Percentiles rank a stretch among this genome's conserved stretches.
These are phyloP conservation scores for Oenanthe oenanthe DNA, from an alignment of 2,113 vertebrate genomes.

Conservation along the genomic window DNA sequence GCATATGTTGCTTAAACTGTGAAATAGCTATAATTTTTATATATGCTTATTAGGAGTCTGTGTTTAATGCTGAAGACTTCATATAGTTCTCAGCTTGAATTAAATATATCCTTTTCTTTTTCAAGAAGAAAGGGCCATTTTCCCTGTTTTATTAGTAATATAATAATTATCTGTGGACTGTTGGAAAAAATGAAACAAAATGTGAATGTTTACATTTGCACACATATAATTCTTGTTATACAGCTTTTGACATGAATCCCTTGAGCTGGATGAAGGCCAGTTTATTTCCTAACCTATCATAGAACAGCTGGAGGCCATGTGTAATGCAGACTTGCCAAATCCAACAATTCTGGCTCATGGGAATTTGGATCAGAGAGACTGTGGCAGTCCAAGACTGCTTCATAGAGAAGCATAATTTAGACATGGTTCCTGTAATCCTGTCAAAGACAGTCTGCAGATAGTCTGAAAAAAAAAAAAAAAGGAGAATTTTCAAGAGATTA, in stretches of 20 bases:
- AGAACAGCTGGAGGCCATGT: constrained; percentile 45
- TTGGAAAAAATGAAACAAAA: constrained; percentile 14
- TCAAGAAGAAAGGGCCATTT: background rate
- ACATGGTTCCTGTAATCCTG: constrained; percentile 1
- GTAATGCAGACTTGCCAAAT: constrained; percentile 45
- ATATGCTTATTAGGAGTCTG: background rate
- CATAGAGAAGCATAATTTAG: constrained; percentile 46
- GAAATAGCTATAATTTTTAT: constrained; percentile 5
- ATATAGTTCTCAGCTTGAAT: background rate
- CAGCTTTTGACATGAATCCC: constrained; percentile 38
- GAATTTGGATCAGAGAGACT: constrained; percentile 23
- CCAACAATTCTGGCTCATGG: constrained; percentile 4
- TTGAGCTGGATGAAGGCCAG: constrained; percentile 35
- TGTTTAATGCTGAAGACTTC: background rate
- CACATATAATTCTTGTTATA: constrained; percentile 11
- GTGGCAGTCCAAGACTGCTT: constrained; percentile 15
- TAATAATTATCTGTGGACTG: constrained; percentile 31
- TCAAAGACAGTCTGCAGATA: background rate
- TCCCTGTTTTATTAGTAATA: background rate
- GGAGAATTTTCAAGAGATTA: background rate
- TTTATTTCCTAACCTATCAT: constrained; percentile 43
- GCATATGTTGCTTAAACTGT: background rate
- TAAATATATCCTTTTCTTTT: constrained; percentile 21
- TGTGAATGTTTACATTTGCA: constrained; percentile 35
- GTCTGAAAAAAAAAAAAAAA: background rate